Evolutionary conservation across 2,888 invertebrate genomes (phyloP).

Genomic region (Malthinus flaveolus): DNA sequence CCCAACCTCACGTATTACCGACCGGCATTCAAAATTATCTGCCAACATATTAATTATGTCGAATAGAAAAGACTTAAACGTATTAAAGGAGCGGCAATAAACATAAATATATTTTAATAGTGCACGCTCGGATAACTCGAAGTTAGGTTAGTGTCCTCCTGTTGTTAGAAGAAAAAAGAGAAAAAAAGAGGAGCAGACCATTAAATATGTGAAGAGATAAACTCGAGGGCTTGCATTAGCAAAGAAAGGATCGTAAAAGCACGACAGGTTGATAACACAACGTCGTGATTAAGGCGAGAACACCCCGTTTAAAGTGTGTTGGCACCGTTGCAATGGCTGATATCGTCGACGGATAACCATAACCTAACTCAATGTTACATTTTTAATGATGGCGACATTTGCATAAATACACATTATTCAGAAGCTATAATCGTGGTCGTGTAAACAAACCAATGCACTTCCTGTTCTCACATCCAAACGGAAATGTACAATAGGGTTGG

Average conservation of each 20-base stretch:
- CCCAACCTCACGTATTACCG: constrained; percentile 36
- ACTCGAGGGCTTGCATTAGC: constrained; percentile 9
- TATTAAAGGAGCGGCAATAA: constrained; percentile 40
- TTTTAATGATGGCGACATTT: constrained; percentile 40
- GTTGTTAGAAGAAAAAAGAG: constrained; percentile 2
- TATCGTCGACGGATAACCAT: constrained; percentile 35
- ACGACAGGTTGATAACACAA: constrained; percentile 23
- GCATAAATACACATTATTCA: constrained; percentile 20
- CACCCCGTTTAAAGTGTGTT: constrained; percentile 24
- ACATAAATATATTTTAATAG: constrained; percentile 48
- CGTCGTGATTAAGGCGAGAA: constrained; percentile 21
- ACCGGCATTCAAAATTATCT: background rate
- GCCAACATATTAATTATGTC: too few relatives aligned
- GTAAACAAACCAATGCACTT: constrained; percentile 29
- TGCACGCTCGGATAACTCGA: constrained; percentile 43
- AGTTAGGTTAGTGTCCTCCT: constrained; percentile 29
- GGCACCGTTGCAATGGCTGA: constrained; percentile 21
- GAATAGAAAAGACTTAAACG: background rate
- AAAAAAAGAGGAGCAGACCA: constrained; percentile 10
- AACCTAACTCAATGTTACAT: constrained; percentile 46
- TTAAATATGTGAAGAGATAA: constrained; percentile 13
- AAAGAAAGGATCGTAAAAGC: constrained; percentile 24
- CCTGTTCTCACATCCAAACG: constrained; percentile 17
- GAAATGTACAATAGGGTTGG: constrained; percentile 14
- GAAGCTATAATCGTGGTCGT: constrained; percentile 14